phyloP scores from a whole-genome alignment of 30 jellyfish, hydroid and myxozoan species.

The Cassiopea xamachana region DNA sequence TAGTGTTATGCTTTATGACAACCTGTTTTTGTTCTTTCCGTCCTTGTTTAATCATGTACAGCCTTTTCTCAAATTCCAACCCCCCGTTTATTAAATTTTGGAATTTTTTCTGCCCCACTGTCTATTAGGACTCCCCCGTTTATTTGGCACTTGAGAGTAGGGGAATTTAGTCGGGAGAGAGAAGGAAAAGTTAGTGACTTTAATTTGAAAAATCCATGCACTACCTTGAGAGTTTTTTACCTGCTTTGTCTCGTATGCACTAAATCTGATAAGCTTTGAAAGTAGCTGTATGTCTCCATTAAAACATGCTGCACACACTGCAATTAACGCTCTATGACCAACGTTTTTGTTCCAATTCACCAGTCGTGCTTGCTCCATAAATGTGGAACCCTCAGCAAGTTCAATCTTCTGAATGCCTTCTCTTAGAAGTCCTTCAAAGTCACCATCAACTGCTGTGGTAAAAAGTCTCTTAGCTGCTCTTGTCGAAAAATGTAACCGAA shows the following conservation, averaged over 20 bases:
- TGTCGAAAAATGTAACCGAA: slow-evolving; percentile 39
- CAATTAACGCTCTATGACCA: slow-evolving; percentile 50
- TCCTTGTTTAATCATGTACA: too few species aligned
- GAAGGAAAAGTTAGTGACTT: too few species aligned
- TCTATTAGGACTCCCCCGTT: too few species aligned
- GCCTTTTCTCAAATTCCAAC: too few species aligned
- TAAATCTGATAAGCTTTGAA: slow-evolving; percentile 22
- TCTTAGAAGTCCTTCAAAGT: slow-evolving; percentile 35
- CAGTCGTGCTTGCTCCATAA: slow-evolving; percentile 35
- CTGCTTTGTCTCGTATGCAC: slow-evolving; percentile 42
- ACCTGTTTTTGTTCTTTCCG: too few species aligned
- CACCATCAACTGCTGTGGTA: slow-evolving; percentile 28
- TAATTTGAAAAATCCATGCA: too few species aligned
- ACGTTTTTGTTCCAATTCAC: slow-evolving; percentile 38
- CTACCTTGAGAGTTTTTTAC: neutral
- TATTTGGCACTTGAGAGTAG: too few species aligned
- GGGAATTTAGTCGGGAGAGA: too few species aligned
- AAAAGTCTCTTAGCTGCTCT: slow-evolving; percentile 26
- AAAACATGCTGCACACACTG: slow-evolving; percentile 57
- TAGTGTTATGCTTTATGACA: too few species aligned
- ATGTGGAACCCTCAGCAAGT: slow-evolving; percentile 19
- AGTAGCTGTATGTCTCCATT: slow-evolving; percentile 50
- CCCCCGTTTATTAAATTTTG: too few species aligned
- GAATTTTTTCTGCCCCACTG: too few species aligned
- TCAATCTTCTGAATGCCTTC: slow-evolving; percentile 52